Evolutionary conservation across 2,113 vertebrate species (phyloP), one percentile per base, ranked within the genome.

Genomic region (Thalassoma bifasciatum): DNA sequence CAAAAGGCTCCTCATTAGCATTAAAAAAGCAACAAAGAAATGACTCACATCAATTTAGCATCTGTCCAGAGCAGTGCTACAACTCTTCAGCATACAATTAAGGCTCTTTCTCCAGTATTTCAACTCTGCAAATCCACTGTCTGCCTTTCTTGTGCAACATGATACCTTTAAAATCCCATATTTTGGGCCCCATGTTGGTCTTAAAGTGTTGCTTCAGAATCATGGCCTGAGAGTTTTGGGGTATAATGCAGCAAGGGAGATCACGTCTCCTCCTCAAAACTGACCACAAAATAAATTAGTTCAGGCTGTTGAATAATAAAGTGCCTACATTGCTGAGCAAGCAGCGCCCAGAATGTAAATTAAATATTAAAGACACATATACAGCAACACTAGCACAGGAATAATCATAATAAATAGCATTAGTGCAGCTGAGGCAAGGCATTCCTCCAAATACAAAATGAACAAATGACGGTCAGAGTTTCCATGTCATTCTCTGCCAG

Each of bases 1-100:
- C 40, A 19, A 61, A 19, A 37, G 51, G 64, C 38, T 21, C 30
- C 21, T 78, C 77, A 66, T 70, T 72, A 71, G 42, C 1, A 3
- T 23, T 23, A 40, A 37, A 49, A 19, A 24, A 60, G 62, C 42
- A 40, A 16, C 21, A 13, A 8, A 56, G 34, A 23, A 42, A 42
- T 14, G 6, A 4, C 24, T 23, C 2, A 30, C 30, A 22, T 64
- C n/a, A 17, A 16, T 46, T 66, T 12, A 34, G 54, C 17, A 46
- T 17, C 19, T 49, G 46, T 49, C 24, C 26, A 17, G 46, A 23
- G 8, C 38, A 61, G 14, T 61, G 37, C 21, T 8, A 8, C 52
- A 30, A 4, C n/a, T 19, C 1, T 30, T 30, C 13, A 21, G 6
- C 14, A 34, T 14, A 65, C 13, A 24, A 17, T 52, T 11, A 23